Conservation (phyloP, 2,888 invertebrate genomes). For the Osedax fenrisi region DNA sequence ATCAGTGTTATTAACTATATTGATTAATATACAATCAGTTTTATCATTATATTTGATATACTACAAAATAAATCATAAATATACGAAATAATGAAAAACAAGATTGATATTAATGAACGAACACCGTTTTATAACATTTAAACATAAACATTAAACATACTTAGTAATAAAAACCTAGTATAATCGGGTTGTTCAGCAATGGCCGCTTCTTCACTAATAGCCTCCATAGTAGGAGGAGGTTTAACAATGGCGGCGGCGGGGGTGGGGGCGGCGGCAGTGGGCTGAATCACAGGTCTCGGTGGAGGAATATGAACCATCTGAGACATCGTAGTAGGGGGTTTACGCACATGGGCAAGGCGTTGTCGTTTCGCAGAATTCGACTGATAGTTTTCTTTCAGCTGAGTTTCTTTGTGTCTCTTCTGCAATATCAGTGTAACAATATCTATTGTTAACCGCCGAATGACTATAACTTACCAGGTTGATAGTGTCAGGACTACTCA, state of each 20-base stretch:
- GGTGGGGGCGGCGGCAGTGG: not conserved
- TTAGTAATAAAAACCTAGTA: too few relatives aligned
- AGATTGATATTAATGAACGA: too few relatives aligned
- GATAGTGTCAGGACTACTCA: slow-evolving; percentile 38
- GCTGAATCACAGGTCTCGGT: not conserved
- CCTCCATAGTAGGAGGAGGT: not conserved
- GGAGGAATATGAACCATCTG: not conserved
- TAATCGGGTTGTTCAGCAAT: slow-evolving; percentile 5
- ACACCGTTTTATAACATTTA: too few relatives aligned
- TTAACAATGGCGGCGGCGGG: not conserved
- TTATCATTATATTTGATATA: too few relatives aligned
- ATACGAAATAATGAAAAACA: too few relatives aligned
- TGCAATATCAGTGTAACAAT: too few relatives aligned
- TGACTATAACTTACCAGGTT: too few relatives aligned
- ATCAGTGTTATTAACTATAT: too few relatives aligned
- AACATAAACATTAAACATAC: too few relatives aligned
- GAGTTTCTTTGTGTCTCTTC: not conserved
- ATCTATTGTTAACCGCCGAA: too few relatives aligned
- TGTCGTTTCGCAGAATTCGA: slow-evolving; percentile 59
- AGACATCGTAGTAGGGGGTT: not conserved
- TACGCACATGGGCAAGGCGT: slow-evolving; percentile 64
- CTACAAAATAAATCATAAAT: too few relatives aligned
- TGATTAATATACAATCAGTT: too few relatives aligned
- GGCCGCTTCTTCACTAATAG: not conserved
- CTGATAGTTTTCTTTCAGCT: not conserved